phyloP scores from a whole-genome alignment of 2,113 vertebrate species.

The Cyrtonyx montezumae region DNA sequence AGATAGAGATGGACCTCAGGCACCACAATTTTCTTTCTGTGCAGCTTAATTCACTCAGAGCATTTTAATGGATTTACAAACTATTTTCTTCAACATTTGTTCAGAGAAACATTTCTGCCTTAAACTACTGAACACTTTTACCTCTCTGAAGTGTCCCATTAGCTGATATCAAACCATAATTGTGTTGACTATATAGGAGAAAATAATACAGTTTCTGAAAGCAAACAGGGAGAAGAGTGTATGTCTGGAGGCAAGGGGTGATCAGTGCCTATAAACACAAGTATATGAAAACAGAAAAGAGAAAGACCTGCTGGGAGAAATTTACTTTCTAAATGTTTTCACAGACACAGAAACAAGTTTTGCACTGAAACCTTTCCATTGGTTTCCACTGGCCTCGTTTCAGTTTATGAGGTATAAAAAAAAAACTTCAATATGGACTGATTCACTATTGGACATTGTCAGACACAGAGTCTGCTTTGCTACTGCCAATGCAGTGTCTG shows the following conservation, averaged over 20 bases:
- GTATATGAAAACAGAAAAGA: background rate
- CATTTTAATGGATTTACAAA: background rate
- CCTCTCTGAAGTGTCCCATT: background rate
- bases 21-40: background rate
- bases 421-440: background rate
- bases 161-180: background rate
- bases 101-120: background rate
- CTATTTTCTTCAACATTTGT: background rate
- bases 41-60: background rate
- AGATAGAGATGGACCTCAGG: background rate
- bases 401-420: background rate
- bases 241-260: too few relatives aligned
- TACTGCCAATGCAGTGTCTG: background rate
- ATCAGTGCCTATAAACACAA: background rate
- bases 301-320: background rate
- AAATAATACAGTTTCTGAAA: background rate
- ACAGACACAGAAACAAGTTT: background rate
- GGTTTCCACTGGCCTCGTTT: background rate
- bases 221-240: background rate
- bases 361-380: background rate
- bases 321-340: background rate
- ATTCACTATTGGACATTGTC: background rate
- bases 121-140: background rate
- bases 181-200: background rate
- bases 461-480: background rate